phyloP scores from a whole-genome alignment of 92 coral and sea anemone species.

The Palythoa grandiflora region DNA sequence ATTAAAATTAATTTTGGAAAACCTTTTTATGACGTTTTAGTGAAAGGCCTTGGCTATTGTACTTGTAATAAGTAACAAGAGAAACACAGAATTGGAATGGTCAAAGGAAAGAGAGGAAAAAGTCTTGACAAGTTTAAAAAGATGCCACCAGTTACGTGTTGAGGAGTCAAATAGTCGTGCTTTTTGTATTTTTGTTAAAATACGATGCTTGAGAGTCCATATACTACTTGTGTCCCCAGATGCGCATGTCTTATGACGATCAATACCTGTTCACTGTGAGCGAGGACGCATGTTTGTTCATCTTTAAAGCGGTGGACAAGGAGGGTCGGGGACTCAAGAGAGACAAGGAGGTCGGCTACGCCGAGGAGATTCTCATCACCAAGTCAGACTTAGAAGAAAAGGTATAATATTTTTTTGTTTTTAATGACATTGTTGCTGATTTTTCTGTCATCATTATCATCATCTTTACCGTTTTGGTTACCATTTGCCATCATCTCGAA shows the following conservation, averaged over 20 bases:
- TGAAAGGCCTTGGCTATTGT: no score
- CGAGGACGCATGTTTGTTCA: conserved; percentile 94
- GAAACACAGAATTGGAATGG: no score
- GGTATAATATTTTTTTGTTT: conserved; percentile 47
- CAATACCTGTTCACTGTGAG: conserved; percentile 98
- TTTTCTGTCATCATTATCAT: neutral
- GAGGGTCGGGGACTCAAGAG: conserved; percentile 98
- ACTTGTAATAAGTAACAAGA: no score
- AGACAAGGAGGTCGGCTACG: conserved; percentile 97
- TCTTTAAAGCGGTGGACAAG: conserved; percentile 96
- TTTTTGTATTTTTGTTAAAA: neutral
- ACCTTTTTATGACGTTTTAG: no score
- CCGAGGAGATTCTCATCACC: conserved; percentile 98
- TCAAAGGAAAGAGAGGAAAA: no score
- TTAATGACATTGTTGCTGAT: no score
- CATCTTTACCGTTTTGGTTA: neutral
- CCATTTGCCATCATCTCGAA: neutral
- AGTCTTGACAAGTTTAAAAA: no score
- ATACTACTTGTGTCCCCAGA: conserved; percentile 54
- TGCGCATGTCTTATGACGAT: conserved; percentile 99
- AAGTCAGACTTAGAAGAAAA: conserved; percentile 98
- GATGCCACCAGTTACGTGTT: no score
- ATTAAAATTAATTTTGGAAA: no score
- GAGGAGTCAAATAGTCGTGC: no score
- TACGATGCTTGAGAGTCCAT: neutral